Evolutionary conservation across 23 tunicate genomes (phyloP), one percentile per base, ranked within the genome.

Genomic region (Clavelina lepadiformis): DNA sequence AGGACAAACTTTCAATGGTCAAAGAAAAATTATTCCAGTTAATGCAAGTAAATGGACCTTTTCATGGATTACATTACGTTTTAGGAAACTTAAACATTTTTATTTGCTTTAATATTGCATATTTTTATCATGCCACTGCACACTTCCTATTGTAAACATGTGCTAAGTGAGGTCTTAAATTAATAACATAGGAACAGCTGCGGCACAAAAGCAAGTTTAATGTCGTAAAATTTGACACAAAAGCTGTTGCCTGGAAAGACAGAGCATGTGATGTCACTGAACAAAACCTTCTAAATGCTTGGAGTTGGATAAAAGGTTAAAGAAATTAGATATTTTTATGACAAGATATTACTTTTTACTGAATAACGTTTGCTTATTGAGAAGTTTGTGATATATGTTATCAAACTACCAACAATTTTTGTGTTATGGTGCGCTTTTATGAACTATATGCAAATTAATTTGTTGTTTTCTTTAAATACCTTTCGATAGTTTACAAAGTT

Each of bases 261-360:
- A 69, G 80, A 55, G 83, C 74, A 20, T 79, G 60, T 37, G 87
- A 89, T 45, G 97, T 89, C 60, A 81, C 77, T 18, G 89, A 81
- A 56, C 77, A 75, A 45, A 46, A 82, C 28, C 59, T 89, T 30
- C 67, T 74, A 2, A 73, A 89, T 44, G 97, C 89, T 29, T 89
- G 89, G 89, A 72, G 61, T 37, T 89, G 97, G 97, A 66, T 89
- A 27, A 76, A 76, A 75, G 75, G 97, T 89, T 19, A 44, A n/a
- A n/a, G n/a, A n/a, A n/a, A n/a, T n/a, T n/a, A n/a, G n/a, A n/a
- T n/a, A n/a, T n/a, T n/a, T n/a, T n/a, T n/a, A n/a, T n/a, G n/a
- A n/a, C n/a, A n/a, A n/a, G n/a, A n/a, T n/a, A n/a, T n/a, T n/a
- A n/a, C n/a, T n/a, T n/a, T n/a, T n/a, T n/a, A n/a, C n/a, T n/a